Base-by-base conservation (phyloP, 2,113 vertebrate genomes). In the Aythya baeri region DNA sequence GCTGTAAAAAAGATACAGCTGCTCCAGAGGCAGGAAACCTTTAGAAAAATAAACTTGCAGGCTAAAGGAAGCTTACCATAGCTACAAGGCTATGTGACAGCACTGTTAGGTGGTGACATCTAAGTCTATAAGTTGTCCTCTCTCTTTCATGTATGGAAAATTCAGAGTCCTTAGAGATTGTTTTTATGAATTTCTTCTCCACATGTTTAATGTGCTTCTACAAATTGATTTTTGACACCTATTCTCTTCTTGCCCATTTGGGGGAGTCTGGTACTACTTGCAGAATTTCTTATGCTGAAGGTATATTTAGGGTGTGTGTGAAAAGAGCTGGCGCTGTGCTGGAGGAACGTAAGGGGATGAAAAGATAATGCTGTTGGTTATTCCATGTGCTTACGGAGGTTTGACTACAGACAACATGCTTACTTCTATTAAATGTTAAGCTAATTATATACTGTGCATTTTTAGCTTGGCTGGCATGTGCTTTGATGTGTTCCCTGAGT, bases 191-290 rank as follows among this genome's bases (percentile, higher is more conserved):
- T 88, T 80, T 76, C 7, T 61, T 75, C 34, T 65, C 12, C 3
- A 0, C 26, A 11, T 85, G n/a, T 80, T 81, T 41, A 71, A 27
- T 25, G 9, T 66, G 50, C 34, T 27, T 70, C 52, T 55, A 0
- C 77, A 58, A 87, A 44, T 38, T 44, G 23, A 41, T 13, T 80
- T 94, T 66, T 49, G 23, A 70, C 23, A 65, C 36, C 4, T 54
- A 34, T 63, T 54, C 63, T 85, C 55, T 66, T 55, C 54, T 73
- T 95, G 79, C 66, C 85, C 93, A 12, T 91, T 93, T 94, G 88
- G 72, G 83, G 85, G 93, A 94, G 93, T 81, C 88, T 93, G 29
- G 38, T 91, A 66, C 86, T 88, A 49, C 88, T 78, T 44, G 21
- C 25, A 83, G 61, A 84, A 61, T 77, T 34, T 11, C 13, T 78